Evolutionary conservation across 2,113 vertebrate genomes (phyloP).

Genomic region (Plecotus auritus): DNA sequence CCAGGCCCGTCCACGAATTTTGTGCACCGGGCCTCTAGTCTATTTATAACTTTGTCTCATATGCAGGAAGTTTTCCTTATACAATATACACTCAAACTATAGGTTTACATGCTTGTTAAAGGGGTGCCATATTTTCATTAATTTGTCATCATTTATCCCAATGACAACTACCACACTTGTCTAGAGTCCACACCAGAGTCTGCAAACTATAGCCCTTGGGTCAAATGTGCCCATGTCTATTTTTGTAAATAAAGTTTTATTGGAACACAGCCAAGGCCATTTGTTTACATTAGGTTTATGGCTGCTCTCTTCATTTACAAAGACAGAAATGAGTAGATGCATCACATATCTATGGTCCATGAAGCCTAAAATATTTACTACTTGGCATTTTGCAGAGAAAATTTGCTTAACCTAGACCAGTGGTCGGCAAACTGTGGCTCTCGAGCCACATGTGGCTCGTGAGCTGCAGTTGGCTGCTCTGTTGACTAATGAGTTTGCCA

Average conservation of each 20-base stretch:
- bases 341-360: not conserved
- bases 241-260: not conserved
- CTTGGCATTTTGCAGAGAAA: not conserved
- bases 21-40: not conserved
- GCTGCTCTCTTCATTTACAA: not conserved
- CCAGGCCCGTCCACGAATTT: too few relatives aligned
- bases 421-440: too few relatives aligned
- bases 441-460: too few relatives aligned
- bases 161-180: not conserved
- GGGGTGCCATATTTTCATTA: not conserved
- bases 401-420: not conserved
- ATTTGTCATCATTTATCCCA: not conserved
- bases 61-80: not conserved
- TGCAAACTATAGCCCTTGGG: not conserved
- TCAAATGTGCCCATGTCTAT: not conserved
- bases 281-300: not conserved
- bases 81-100: not conserved
- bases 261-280: not conserved
- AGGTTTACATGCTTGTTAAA: not conserved
- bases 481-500: too few relatives aligned
- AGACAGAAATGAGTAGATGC: not conserved
- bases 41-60: not conserved
- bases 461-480: too few relatives aligned
- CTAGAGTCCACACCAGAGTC: not conserved
- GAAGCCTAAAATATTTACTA: constrained; percentile 29